Base-by-base conservation (phyloP, 2,888 invertebrate genomes). In the Noctuana brunneofusca region DNA sequence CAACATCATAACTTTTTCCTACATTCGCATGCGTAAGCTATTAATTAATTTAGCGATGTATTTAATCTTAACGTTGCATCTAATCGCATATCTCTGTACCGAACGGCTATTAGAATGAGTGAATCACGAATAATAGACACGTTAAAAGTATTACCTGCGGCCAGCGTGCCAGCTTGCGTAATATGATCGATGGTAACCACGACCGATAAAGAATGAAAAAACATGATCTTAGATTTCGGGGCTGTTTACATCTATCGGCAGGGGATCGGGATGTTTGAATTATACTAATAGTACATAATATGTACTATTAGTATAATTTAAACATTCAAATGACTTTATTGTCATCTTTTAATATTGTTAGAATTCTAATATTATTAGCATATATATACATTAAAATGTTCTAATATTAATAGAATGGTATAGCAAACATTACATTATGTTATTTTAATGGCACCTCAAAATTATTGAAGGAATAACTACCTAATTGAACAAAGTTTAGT, bases 171-270 rank as follows among this genome's bases (percentile, higher is more conserved):
- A 46, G 58, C 63, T 73, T 73, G 64, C 66, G 67, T 64, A 71
- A 73, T 65, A 64, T 70, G 69, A 72, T 71, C 58, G 68, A 73
- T 73, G 68, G 66, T 67, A 48, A 56, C 58, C 24, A 59, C 43
- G 58, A 49, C 58, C 65, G 62, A 63, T 41, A 59, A 63, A 62
- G 53, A 59, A 65, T 58, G 63, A 64, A 67, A 59, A 24, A 54
- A 49, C 22, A 52, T 16, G 2, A 32, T 53, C 20, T 30, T 30
- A n/a, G 2, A 32, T 9, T 16, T 41, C 8, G 43, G 27, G 53
- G 32, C 32, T 6, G 8, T 22, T 43, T 20, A 59, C 9, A 59
- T 41, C 52, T 53, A 27, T 27, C 38, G 6, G 50, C n/a, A 12
- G 3, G 3, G 14, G 6, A 18, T 12, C 27, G 14, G 55, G 55